A percentile compares a stretch with the other conserved stretches of the same genome.
phyloP scores from a whole-genome alignment of 2,113 vertebrate genomes.

The Zapornia atra region DNA sequence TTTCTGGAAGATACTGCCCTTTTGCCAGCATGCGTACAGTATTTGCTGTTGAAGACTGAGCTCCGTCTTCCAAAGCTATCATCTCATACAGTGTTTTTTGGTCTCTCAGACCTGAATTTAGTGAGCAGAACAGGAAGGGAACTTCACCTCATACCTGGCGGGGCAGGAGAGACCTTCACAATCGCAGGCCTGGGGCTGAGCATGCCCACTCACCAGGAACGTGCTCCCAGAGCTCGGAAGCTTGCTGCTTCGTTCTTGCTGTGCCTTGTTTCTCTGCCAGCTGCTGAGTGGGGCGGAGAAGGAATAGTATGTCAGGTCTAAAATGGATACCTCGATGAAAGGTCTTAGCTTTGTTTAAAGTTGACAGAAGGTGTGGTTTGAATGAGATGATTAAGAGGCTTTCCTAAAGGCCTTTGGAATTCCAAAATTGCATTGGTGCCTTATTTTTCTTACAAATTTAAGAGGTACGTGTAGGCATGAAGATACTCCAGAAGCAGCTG shows the following conservation, averaged over 20 bases:
- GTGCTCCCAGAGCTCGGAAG: accelerated
- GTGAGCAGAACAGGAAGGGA: not conserved
- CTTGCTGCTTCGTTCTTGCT: not conserved
- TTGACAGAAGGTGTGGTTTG: not conserved
- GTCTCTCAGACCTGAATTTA: not conserved
- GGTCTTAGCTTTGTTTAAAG: not conserved
- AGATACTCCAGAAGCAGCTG: not conserved
- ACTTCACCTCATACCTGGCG: not conserved
- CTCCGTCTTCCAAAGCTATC: too few relatives aligned
- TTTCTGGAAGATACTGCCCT: not conserved
- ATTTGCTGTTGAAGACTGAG: not conserved
- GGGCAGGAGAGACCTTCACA: not conserved
- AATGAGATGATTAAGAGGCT: not conserved
- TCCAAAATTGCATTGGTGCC: not conserved
- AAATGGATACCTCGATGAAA: not conserved
- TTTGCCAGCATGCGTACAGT: not conserved
- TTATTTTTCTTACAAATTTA: not conserved
- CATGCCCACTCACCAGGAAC: not conserved
- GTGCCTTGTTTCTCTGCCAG: not conserved
- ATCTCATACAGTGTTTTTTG: not conserved
- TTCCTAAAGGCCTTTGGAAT: not conserved
- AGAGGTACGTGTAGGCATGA: not conserved
- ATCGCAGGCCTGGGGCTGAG: not conserved
- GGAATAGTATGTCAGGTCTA: not conserved
- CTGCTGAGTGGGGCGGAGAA: not conserved